Percentiles rank a stretch among this genome's conserved stretches.
Evolutionary conservation across 2,113 vertebrate genomes (phyloP).

Genomic region (Rallus limicola): DNA sequence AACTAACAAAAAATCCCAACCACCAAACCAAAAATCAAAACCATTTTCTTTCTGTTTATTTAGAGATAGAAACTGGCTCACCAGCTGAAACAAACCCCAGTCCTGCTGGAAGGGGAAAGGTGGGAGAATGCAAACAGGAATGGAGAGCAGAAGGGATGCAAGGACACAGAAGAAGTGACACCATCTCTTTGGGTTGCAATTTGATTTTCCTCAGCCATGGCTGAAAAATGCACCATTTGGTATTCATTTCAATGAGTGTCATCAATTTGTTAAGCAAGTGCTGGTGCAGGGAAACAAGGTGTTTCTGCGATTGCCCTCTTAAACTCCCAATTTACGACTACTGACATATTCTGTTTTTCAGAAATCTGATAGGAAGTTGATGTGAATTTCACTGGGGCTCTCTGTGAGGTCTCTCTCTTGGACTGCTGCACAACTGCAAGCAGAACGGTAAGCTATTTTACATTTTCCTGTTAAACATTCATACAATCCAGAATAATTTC

Average conservation of each 20-base stretch:
- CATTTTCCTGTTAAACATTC: background rate
- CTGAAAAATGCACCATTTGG: background rate
- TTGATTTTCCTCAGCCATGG: background rate
- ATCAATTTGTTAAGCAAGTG: background rate
- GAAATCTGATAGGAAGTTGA: background rate
- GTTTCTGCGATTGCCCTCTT: background rate
- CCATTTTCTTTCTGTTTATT: background rate
- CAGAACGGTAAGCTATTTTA: background rate
- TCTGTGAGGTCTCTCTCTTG: background rate
- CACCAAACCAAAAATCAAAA: accelerated
- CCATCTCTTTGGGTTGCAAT: background rate
- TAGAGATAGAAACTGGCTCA: background rate
- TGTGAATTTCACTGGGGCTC: background rate
- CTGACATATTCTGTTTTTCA: background rate
- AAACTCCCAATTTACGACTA: background rate
- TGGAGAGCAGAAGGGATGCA: background rate
- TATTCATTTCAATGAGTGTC: background rate
- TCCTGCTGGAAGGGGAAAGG: background rate
- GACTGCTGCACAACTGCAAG: background rate
- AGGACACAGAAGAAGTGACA: background rate
- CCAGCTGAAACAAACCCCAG: background rate
- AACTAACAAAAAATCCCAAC: background rate
- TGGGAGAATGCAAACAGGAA: background rate
- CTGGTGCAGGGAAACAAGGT: background rate
- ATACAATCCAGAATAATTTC: background rate